Base-by-base conservation (phyloP, 2,113 vertebrate genomes). In the Athene cunicularia region DNA sequence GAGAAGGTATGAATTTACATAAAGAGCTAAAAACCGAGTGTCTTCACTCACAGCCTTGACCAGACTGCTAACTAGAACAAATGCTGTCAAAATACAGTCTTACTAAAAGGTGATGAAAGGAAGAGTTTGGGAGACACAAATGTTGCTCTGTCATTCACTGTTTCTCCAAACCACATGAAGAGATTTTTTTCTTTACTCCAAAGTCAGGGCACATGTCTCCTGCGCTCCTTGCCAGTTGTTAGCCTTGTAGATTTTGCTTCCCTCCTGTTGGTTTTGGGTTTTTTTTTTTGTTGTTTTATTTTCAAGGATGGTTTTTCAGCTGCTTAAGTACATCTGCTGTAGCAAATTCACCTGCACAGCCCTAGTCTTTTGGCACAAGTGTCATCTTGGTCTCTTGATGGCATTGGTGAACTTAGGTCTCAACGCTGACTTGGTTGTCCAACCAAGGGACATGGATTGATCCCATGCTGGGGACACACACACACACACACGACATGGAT, bases 31-130 rank as follows among this genome's bases (percentile, higher is more conserved):
- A 94, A 94, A 63, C 20, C 8, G 3, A 3, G 88, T 88, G 84
- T 82, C 85, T 70, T 80, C 63, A 74, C 82, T 66, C 75, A 17
- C 45, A 74, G 79, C 37, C 84, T 28, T 1, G 3, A 68, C 77
- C 50, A 56, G 66, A 22, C 71, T 73, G 62, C 5, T 24, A 71
- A 72, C 12, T 32, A 59, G 45, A 45, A 80, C 22, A 67, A 45
- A 80, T 12, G 13, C 12, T 85, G 53, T 45, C 80, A 45, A 76
- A 94, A 43, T 30, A 20, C 3, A 58, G 16, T 43, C 5, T 43
- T 37, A 45, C 55, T 80, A 58, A 86, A 95, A 95, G 62, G 90
- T 86, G 88, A 41, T 27, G 85, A 95, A 94, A 93, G 32, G 50
- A 59, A 62, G 59, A 77, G 50, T 93, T 90, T 22, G 22, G 50